Evolutionary conservation across 2,888 invertebrate genomes (phyloP), one percentile per base, ranked within the genome.

Genomic region (Agrotis segetum): DNA sequence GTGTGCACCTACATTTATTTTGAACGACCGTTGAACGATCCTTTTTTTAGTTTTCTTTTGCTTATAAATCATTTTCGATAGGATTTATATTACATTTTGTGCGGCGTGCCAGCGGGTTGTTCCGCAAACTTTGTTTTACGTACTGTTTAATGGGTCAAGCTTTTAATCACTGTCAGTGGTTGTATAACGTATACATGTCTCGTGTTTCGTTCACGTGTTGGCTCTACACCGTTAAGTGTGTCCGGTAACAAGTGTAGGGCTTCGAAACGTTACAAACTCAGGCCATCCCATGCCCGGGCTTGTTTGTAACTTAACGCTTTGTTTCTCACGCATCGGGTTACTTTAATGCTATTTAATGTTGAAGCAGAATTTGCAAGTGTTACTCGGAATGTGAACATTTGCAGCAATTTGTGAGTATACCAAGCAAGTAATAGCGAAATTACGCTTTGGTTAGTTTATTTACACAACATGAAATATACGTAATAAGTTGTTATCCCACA

Each of bases 261-360:
- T 89, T 87, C 86, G 84, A 80, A 79, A 77, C 78, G 66, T 75
- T 74, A 77, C 58, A 66, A 79, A 71, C 77, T 74, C 80, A 74
- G 83, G 74, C 76, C 87, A 84, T 88, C 87, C 83, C 83, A 81
- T 82, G 76, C 71, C 78, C 69, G 74, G 77, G 74, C 87, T 86
- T 85, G 88, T 87, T 86, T 85, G 89, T 88, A 90, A 90, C 87
- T 84, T 83, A 86, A 88, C 79, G 85, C 88, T 87, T 88, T 87
- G 88, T 88, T 91, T 91, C 90, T 88, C 90, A 90, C 90, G 90
- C 88, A 82, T 89, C 87, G 71, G 78, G 81, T 90, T 88, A 87
- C 88, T 77, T 83, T 85, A 85, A 86, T 78, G 83, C 79, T 76
- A 87, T 87, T 85, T 87, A 85, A 86, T 85, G 82, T 86, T 74